Evolutionary conservation across 1,140 invertebrate genomes (phyloP).

Genomic region (Cydia splendana): DNA sequence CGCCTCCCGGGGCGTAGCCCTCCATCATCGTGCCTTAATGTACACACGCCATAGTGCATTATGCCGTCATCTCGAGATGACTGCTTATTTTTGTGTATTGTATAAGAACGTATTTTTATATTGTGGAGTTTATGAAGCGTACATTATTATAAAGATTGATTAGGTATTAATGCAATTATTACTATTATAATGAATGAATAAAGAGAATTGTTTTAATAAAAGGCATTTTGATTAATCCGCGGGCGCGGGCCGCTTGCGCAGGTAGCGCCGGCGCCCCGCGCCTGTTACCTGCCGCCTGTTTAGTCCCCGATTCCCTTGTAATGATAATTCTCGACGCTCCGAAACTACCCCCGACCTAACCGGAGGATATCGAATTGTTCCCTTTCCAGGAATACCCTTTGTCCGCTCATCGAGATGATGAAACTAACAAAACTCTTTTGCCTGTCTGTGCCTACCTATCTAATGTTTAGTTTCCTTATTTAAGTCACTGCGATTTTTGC

Average conservation of each 20-base stretch:
- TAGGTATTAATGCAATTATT: conserved; percentile 62
- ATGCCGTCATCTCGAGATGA: conserved; percentile 65
- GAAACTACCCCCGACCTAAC: not conserved
- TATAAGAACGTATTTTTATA: conserved; percentile 77
- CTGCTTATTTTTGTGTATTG: conserved; percentile 76
- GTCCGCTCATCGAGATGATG: not conserved
- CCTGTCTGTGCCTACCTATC: not conserved
- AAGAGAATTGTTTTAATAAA: conserved; percentile 73
- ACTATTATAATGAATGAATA: conserved; percentile 72
- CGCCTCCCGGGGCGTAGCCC: conserved; percentile 76
- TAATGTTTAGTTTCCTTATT: not conserved
- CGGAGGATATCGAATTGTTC: not conserved
- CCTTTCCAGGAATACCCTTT: conserved; percentile 16
- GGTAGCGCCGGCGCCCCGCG: conserved; percentile 70
- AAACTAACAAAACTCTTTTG: not conserved
- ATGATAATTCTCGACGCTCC: conserved; percentile 5
- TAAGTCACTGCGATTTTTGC: not conserved
- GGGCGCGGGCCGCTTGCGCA: conserved; percentile 41
- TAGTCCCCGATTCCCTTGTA: conserved; percentile 41
- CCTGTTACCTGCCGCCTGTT: conserved; percentile 52
- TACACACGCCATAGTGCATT: conserved; percentile 77
- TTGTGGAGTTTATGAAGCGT: conserved; percentile 72
- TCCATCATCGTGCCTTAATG: conserved; percentile 73
- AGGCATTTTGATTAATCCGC: conserved; percentile 49
- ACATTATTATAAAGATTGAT: conserved; percentile 73